phyloP scores from a whole-genome alignment of 2,797 vertebrate species.

The Xenentodon cancila region DNA sequence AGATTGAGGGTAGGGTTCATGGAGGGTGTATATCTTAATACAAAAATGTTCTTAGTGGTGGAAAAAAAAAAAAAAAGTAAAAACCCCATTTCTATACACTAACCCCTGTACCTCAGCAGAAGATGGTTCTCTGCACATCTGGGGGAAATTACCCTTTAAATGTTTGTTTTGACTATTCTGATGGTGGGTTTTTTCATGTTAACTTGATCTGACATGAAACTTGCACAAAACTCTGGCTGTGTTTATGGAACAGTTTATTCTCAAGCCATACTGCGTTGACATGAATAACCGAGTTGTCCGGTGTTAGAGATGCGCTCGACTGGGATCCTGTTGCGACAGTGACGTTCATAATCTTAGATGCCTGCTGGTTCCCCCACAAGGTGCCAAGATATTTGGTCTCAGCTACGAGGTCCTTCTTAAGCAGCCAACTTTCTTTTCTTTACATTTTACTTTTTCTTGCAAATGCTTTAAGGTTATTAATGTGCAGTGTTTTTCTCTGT shows the following conservation, averaged over 20 bases:
- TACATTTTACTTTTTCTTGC: too few species aligned
- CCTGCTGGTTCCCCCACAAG: slow-evolving; percentile 26
- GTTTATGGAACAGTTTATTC: slow-evolving; percentile 10
- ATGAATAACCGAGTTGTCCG: slow-evolving; percentile 56
- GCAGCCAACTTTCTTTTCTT: too few species aligned
- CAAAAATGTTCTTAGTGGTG: too few species aligned
- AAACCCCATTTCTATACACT: too few species aligned
- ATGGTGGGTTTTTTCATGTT: neutral
- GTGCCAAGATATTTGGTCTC: slow-evolving; percentile 29
- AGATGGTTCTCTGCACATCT: neutral
- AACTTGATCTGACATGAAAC: neutral
- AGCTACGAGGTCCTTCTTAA: neutral
- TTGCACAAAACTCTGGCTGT: neutral
- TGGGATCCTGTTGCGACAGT: slow-evolving; percentile 29
- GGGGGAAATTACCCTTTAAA: neutral
- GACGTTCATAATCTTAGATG: slow-evolving; percentile 24
- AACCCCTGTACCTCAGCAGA: neutral
- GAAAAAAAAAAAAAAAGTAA: too few species aligned
- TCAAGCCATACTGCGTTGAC: slow-evolving; percentile 15
- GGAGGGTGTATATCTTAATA: too few species aligned
- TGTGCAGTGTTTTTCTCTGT: too few species aligned
- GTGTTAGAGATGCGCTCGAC: slow-evolving; percentile 11
- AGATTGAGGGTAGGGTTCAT: too few species aligned
- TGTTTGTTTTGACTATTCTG: neutral
- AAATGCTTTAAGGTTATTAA: too few species aligned